Evolutionary conservation across 2,113 vertebrate species (phyloP).

Genomic region (Pachypanchax playfairii): DNA sequence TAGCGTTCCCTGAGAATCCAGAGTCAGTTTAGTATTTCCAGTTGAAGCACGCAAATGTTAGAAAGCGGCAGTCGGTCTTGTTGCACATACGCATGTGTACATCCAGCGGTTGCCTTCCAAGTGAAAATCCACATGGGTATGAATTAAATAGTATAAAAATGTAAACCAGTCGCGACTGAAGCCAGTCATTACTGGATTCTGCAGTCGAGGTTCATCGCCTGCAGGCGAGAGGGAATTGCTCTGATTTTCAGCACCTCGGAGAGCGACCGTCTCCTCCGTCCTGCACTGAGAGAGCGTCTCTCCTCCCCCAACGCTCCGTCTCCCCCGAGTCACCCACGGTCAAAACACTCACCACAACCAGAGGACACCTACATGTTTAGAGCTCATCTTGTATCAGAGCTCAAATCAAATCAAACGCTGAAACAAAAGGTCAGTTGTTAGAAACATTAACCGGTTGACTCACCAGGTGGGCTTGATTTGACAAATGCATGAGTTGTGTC

Average conservation of each 20-base stretch:
- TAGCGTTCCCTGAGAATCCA: slow-evolving; percentile 64
- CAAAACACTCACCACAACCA: slow-evolving; percentile 34
- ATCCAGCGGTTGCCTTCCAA: slow-evolving; percentile 61
- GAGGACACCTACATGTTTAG: slow-evolving; percentile 11
- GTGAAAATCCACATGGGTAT: slow-evolving; percentile 41
- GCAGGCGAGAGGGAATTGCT: slow-evolving; percentile 45
- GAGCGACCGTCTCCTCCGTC: slow-evolving; percentile 67
- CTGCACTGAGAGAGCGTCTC: slow-evolving; percentile 47
- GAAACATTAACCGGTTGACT: slow-evolving; percentile 5
- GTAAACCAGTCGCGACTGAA: slow-evolving; percentile 19
- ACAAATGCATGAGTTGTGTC: no score
- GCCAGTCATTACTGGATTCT: slow-evolving; percentile 16
- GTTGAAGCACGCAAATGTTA: slow-evolving; percentile 60
- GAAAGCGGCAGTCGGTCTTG: slow-evolving; percentile 56
- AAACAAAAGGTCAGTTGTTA: slow-evolving; percentile 23
- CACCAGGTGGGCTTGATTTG: no score
- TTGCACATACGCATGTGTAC: slow-evolving; percentile 44
- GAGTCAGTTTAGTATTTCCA: slow-evolving; percentile 73
- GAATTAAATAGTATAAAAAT: slow-evolving; percentile 42
- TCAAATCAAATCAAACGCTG: slow-evolving; percentile 5
- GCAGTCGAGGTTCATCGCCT: slow-evolving; percentile 32
- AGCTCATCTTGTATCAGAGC: slow-evolving; percentile 15
- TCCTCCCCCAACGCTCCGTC: not conserved
- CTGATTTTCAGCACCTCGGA: slow-evolving; percentile 73
- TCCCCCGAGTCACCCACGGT: slow-evolving; percentile 44